Evolutionary conservation across 2,888 invertebrate species (phyloP), one percentile per base, ranked within the genome.

Genomic region (Dynastes grantii): DNA sequence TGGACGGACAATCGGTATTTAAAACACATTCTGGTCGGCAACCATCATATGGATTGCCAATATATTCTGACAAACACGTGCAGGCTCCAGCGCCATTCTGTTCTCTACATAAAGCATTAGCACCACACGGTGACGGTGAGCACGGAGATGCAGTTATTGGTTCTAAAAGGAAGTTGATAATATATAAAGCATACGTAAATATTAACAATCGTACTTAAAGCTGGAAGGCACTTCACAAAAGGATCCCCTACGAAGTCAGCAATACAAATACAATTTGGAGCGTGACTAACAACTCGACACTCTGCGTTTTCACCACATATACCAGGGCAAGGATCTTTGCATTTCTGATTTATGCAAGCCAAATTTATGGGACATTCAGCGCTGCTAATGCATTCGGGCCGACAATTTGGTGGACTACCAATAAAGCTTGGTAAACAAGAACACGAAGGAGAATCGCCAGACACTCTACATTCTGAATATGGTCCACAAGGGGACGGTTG

Each of bases 31-130:
- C 95, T 13, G 95, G 95, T 67, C 93, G 91, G 87, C 95, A 95
- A 29, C 93, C 93, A 88, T 94, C 94, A 83, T 94, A 94, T 49
- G 95, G 95, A 87, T 95, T 94, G 76, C 95, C 96, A 82, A 93
- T 92, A 86, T 93, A 95, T 27, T 93, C 94, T 68, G 92, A 91
- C 65, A 92, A 89, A 84, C 95, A 95, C 78, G 91, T 90, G 84
- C 95, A 95, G 1, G 93, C 90, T 40, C 93, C 94, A 4, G 92
- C 92, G 78, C 91, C 91, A 84, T 93, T 92, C 85, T 91, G 91
- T 87, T 93, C 92, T 83, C 90, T 90, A 84, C 94, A 95, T 82
- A 91, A 88, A 6, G 94, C 93, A 84, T 94, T 94, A 0, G 92
- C 87, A 8, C 94, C 94, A 84, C 94, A 94, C 32, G 94, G 93